Conservation (phyloP, 2,888 invertebrate genomes). For the Agonopterix alstromeriana region DNA sequence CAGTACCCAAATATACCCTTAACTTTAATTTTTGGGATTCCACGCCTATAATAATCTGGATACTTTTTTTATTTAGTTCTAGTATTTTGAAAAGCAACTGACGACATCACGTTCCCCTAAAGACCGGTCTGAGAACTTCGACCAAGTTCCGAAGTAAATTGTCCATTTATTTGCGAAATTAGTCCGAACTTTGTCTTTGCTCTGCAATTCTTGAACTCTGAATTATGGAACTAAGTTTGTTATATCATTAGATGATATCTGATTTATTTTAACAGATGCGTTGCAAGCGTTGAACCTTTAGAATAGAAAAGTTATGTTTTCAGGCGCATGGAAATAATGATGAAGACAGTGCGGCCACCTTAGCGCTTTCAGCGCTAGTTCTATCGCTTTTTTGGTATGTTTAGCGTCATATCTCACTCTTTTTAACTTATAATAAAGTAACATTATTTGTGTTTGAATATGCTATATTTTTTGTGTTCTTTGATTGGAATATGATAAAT, state of each 20-base stretch:
- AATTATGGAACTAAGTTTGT: slow-evolving; percentile 29
- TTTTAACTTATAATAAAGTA: no score
- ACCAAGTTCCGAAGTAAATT: slow-evolving; percentile 35
- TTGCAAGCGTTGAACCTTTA: not conserved
- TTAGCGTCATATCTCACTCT: no score
- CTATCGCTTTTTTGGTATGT: no score
- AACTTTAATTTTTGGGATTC: no score
- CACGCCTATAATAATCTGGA: no score
- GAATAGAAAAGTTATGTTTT: not conserved
- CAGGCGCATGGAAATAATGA: not conserved
- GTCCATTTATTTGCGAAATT: slow-evolving; percentile 47
- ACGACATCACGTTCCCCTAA: slow-evolving; percentile 14
- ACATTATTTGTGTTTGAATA: no score
- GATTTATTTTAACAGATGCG: slow-evolving; percentile 6
- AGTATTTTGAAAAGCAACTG: not conserved
- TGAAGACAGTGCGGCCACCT: no score
- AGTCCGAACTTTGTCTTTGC: slow-evolving; percentile 29
- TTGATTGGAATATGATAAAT: no score
- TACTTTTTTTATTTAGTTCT: no score
- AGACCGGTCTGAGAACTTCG: slow-evolving; percentile 18
- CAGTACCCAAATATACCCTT: no score
- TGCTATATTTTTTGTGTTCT: no score
- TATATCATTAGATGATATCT: slow-evolving; percentile 21
- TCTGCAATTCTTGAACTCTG: slow-evolving; percentile 12
- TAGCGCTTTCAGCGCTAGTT: no score